Percentiles rank a stretch among this genome's conserved stretches.
These are phyloP conservation scores for Phlogophora meticulosa DNA, from an alignment of 2,888 invertebrate genomes.

Conservation along the genomic window DNA sequence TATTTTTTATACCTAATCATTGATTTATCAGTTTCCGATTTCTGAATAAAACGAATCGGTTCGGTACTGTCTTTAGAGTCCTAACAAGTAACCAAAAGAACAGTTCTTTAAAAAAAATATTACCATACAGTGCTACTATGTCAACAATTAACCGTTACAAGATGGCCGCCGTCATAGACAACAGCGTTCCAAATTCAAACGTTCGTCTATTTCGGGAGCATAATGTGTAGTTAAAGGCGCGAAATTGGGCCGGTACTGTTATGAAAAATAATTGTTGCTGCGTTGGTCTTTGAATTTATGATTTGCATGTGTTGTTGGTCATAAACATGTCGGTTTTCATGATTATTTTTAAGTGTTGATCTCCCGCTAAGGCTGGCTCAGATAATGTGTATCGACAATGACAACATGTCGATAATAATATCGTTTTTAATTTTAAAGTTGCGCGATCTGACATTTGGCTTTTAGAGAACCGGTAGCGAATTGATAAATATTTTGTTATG, in stretches of 20 bases:
- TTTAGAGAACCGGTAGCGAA: conserved; percentile 11
- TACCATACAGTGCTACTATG: conserved; percentile 51
- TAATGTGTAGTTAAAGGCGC: conserved; percentile 67
- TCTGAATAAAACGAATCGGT: too few species aligned
- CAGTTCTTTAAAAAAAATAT: conserved; percentile 28
- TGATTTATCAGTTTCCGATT: neutral
- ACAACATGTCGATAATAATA: conserved; percentile 29
- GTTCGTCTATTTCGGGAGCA: conserved; percentile 73
- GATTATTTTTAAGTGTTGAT: conserved; percentile 14
- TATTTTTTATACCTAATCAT: conserved; percentile 3
- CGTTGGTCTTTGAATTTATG: conserved; percentile 56
- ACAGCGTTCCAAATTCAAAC: conserved; percentile 70
- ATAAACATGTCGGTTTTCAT: conserved; percentile 30
- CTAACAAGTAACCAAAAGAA: conserved; percentile 3
- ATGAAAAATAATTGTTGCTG: conserved; percentile 49
- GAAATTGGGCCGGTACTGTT: conserved; percentile 71
- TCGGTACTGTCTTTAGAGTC: too few species aligned
- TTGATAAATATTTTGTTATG: conserved; percentile 6
- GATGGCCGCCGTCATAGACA: conserved; percentile 63
- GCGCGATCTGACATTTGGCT: conserved; percentile 33
- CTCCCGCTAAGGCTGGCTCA: conserved; percentile 35
- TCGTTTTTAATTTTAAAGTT: conserved; percentile 12
- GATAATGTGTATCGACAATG: conserved; percentile 17
- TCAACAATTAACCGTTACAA: conserved; percentile 64
- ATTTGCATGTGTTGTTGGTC: conserved; percentile 50